These are phyloP conservation scores for Tetragonula clypearis DNA, from an alignment of 1,140 invertebrate species.

Conservation along the genomic window DNA sequence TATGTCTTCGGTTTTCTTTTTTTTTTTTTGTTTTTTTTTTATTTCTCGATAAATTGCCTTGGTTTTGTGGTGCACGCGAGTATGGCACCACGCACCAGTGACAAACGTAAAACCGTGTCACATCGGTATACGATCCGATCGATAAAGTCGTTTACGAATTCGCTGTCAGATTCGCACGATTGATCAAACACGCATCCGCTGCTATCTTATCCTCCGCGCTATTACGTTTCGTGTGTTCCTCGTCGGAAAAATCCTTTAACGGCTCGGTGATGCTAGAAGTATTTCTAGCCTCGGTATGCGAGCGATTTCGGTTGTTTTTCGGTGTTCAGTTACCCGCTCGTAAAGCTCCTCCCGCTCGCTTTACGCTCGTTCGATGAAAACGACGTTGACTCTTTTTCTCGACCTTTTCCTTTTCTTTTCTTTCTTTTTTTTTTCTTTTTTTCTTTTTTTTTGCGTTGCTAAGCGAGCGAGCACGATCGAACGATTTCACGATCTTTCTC, in stretches of 20 bases:
- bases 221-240: background rate
- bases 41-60: background rate
- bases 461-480: background rate
- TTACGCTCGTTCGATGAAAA: background rate
- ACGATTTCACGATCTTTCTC: background rate
- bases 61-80: background rate
- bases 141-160: background rate
- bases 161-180: background rate
- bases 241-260: background rate
- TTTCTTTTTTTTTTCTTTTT: background rate
- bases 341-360: conserved; percentile 10
- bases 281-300: background rate
- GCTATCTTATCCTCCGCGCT: background rate
- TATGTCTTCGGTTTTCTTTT: background rate
- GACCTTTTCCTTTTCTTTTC: no score
- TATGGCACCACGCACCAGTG: no score
- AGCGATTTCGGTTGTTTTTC: background rate
- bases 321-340: background rate
- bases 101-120: background rate
- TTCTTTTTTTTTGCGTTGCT: background rate
- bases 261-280: background rate
- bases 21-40: background rate
- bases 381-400: background rate
- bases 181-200: background rate
- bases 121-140: background rate